Conservation (phyloP, 2,113 vertebrate genomes). For the Saccopteryx bilineata region DNA sequence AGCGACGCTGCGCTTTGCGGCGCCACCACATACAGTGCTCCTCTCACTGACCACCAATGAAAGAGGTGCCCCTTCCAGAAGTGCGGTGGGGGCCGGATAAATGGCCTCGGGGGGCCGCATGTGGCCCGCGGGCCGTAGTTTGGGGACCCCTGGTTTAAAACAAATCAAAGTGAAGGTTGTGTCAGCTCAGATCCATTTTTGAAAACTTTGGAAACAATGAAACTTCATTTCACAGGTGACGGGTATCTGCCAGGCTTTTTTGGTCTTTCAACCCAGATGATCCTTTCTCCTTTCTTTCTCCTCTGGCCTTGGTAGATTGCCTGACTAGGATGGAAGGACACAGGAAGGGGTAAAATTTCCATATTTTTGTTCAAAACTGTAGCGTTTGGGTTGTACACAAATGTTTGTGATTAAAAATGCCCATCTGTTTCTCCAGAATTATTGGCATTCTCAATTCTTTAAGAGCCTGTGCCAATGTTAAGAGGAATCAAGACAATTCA, state of each 20-base stretch:
- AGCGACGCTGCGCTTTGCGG: no score
- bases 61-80: no score
- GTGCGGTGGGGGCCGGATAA: no score
- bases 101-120: no score
- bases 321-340: slow-evolving; percentile 6
- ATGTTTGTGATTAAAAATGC: slow-evolving; percentile 55
- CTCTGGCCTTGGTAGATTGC: neutral
- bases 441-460: slow-evolving; percentile 15
- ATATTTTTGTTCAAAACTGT: slow-evolving; percentile 33
- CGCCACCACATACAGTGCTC: no score
- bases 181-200: slow-evolving; percentile 25
- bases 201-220: slow-evolving; percentile 3
- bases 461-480: neutral
- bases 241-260: slow-evolving; percentile 15
- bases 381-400: slow-evolving; percentile 15
- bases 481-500: slow-evolving; percentile 31
- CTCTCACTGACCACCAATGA: no score
- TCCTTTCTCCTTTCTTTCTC: slow-evolving; percentile 6
- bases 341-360: neutral
- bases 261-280: neutral
- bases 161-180: neutral
- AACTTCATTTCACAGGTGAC: neutral
- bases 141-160: no score
- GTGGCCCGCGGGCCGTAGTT: no score
- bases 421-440: slow-evolving; percentile 58